phyloP scores from a whole-genome alignment of 2,888 invertebrate genomes.

The Acrocyrtus sp. region DNA sequence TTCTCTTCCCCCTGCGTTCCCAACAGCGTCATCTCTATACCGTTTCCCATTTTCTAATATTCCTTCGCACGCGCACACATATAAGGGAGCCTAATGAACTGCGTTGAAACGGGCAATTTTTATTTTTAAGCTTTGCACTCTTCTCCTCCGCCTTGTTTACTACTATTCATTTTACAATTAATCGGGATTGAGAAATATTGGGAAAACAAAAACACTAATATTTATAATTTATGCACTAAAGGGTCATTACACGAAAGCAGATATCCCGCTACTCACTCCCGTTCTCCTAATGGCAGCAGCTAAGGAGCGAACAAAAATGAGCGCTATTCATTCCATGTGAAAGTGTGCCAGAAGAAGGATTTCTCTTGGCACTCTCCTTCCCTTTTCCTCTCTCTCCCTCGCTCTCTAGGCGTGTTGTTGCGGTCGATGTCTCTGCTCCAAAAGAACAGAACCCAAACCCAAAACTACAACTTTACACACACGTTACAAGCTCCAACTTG shows the following conservation, averaged over 20 bases:
- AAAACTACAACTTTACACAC: no score
- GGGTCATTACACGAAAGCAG: no score
- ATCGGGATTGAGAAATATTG: no score
- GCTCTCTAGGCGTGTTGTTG: not conserved
- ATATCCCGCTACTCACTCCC: no score
- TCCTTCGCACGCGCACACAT: not conserved
- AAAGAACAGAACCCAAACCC: no score
- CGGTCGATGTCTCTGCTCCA: not conserved
- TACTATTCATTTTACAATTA: no score
- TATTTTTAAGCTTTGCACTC: no score
- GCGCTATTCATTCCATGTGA: slow-evolving; percentile 25
- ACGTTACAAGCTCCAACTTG: no score
- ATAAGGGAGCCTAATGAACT: not conserved
- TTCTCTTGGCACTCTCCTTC: slow-evolving; percentile 23
- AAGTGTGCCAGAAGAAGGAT: slow-evolving; percentile 46
- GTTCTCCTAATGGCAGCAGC: not conserved
- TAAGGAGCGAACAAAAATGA: slow-evolving; percentile 9
- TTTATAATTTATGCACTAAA: no score
- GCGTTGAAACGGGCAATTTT: not conserved
- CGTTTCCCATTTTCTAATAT: not conserved
- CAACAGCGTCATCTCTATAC: slow-evolving; percentile 5
- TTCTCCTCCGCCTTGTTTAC: no score
- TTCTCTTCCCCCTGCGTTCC: slow-evolving; percentile 20
- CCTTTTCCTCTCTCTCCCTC: no score
- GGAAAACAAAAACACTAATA: not conserved